Conservation (phyloP, 1,140 invertebrate species). For the Monochamus saltuarius region DNA sequence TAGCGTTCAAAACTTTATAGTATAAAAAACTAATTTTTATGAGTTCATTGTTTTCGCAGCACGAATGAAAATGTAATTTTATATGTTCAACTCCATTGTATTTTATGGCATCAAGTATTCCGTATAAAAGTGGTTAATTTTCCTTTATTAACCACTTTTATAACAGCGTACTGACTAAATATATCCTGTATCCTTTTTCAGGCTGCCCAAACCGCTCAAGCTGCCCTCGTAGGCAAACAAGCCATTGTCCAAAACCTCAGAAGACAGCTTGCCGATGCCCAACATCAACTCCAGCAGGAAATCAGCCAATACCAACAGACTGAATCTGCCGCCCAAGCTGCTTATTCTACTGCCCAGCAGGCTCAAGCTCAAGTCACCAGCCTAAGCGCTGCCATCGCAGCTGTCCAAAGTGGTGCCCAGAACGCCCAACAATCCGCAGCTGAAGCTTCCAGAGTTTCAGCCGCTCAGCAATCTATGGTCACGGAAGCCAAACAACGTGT, state of each 20-base stretch:
- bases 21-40: too few species aligned
- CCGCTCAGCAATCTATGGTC: slow-evolving; percentile 36
- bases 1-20: too few species aligned
- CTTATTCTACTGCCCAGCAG: slow-evolving; percentile 33
- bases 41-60: too few species aligned
- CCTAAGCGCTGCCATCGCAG: slow-evolving; percentile 30
- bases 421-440: slow-evolving; percentile 30
- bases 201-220: slow-evolving; percentile 41
- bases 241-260: slow-evolving; percentile 36
- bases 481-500: slow-evolving; percentile 34
- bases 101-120: too few species aligned
- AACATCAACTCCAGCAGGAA: slow-evolving; percentile 33
- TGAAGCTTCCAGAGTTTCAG: slow-evolving; percentile 34
- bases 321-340: slow-evolving; percentile 31
- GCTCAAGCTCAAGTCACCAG: slow-evolving; percentile 29
- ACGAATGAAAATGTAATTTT: too few species aligned
- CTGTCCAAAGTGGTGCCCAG: slow-evolving; percentile 30
- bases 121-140: too few species aligned
- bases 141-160: too few species aligned
- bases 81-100: too few species aligned
- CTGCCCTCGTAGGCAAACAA: slow-evolving; percentile 40
- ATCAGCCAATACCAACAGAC: slow-evolving; percentile 34
- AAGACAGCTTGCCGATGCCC: slow-evolving; percentile 33
- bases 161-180: not conserved
- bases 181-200: slow-evolving; percentile 11